phyloP scores from a whole-genome alignment of 1,140 invertebrate species.

The Tachypleus tridentatus region DNA sequence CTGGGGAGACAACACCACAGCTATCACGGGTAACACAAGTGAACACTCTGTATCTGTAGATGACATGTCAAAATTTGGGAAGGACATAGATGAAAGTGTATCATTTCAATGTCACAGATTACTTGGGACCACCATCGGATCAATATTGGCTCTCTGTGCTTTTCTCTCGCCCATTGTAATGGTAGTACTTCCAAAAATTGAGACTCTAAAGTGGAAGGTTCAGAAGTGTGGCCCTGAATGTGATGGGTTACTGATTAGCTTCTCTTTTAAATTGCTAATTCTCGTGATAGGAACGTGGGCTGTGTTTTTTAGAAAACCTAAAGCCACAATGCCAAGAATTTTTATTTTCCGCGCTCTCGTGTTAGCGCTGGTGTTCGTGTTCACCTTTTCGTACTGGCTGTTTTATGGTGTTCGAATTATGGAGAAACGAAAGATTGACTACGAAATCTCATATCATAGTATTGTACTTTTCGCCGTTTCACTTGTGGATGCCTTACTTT shows the following conservation, averaged over 20 bases:
- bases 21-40: conserved; percentile 90
- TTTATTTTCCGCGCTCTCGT: conserved; percentile 81
- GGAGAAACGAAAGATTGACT: conserved; percentile 30
- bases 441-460: conserved; percentile 22
- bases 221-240: conserved; percentile 65
- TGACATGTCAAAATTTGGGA: conserved; percentile 45
- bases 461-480: conserved; percentile 82
- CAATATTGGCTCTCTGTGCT: conserved; percentile 60
- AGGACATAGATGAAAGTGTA: conserved; percentile 28
- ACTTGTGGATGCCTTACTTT: conserved; percentile 80
- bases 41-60: conserved; percentile 88
- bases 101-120: conserved; percentile 63
- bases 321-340: conserved; percentile 80
- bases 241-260: conserved; percentile 77
- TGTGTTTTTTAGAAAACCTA: conserved; percentile 47
- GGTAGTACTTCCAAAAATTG: conserved; percentile 82
- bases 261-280: conserved; percentile 82
- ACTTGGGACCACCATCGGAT: conserved; percentile 58
- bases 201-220: conserved; percentile 32
- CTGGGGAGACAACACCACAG: conserved; percentile 96
- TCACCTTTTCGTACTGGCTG: conserved; percentile 92
- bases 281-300: conserved; percentile 87
- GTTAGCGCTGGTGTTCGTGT: conserved; percentile 71
- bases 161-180: conserved; percentile 87
- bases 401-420: conserved; percentile 86